These are phyloP conservation scores for Saccostrea cuccullata DNA, from an alignment of 1,140 invertebrate species.

Conservation along the genomic window DNA sequence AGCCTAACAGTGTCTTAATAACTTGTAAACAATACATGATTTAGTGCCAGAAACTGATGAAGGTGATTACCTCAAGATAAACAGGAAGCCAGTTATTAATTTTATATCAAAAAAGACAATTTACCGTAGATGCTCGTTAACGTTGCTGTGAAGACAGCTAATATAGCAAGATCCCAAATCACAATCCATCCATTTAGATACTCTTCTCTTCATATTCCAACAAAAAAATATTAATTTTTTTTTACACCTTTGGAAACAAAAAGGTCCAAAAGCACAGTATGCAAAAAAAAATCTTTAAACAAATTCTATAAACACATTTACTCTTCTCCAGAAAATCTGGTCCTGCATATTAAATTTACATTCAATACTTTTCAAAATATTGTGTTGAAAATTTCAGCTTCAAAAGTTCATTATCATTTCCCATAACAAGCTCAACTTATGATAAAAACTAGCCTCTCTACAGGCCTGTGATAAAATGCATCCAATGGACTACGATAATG, in stretches of 20 bases:
- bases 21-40: conserved; percentile 10
- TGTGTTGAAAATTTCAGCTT: conserved; percentile 28
- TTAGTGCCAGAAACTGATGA: conserved; percentile 14
- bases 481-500: neutral
- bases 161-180: conserved; percentile 4
- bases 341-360: neutral
- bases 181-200: conserved; percentile 8
- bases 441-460: conserved; percentile 15
- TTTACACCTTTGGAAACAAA: neutral
- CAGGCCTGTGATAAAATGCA: neutral
- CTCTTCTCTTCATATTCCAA: neutral
- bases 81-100: neutral
- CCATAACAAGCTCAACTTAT: conserved; percentile 13
- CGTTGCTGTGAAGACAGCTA: neutral
- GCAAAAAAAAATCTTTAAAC: neutral
- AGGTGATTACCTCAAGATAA: conserved; percentile 12
- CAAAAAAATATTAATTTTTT: neutral
- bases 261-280: neutral
- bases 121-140: conserved; percentile 11
- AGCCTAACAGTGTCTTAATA: neutral
- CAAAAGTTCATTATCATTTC: conserved; percentile 34
- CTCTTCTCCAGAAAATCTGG: neutral
- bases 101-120: conserved; percentile 20
- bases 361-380: conserved; percentile 2
- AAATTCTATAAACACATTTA: neutral